Evolutionary conservation across 2,888 invertebrate genomes (phyloP), one percentile per base, ranked within the genome.

Genomic region (Protonemura montana): DNA sequence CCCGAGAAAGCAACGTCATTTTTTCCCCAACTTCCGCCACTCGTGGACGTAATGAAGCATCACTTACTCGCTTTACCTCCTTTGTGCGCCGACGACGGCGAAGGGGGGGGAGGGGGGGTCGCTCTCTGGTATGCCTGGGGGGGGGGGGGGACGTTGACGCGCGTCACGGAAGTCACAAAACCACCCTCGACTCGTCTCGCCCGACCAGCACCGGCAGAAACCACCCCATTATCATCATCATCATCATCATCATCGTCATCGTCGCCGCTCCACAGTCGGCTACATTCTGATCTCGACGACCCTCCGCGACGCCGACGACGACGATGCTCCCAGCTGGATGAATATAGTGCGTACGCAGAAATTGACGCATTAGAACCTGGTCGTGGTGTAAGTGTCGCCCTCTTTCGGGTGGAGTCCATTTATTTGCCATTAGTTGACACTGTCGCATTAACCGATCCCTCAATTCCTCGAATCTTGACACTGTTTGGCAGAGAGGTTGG

Each of bases 31-130:
- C 85, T 87, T 87, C 85, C 86, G 86, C 86, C 85, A 87, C 86
- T 87, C 87, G 76, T 77, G 59, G 77, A 81, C 82, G 87, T 86
- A 87, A 87, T 87, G 87, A 87, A 87, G 87, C 87, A 85, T 87
- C 86, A 78, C 87, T 87, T 87, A 87, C 86, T 85, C 87, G 87
- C 82, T 87, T 86, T 87, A 82, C 86, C 83, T 87, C 86, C 87
- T 87, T 87, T 87, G 86, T 86, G 30, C 27, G 30, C 59, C 35
- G 35, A 6, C 35, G 35, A 35, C 35, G 35, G n/a, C 41, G 41
- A 13, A 13, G 1, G 59, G 59, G 59, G 21, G 41, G 41, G 87
- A 76, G 82, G 30, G 25, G 82, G 76, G 21, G 30, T n/a, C n/a
- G n/a, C 27, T 35, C 35, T 25, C 30, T 25, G 42, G 85, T 10